phyloP scores from a whole-genome alignment of 2,888 invertebrate species.

The Drosophila pseudotakahashii region DNA sequence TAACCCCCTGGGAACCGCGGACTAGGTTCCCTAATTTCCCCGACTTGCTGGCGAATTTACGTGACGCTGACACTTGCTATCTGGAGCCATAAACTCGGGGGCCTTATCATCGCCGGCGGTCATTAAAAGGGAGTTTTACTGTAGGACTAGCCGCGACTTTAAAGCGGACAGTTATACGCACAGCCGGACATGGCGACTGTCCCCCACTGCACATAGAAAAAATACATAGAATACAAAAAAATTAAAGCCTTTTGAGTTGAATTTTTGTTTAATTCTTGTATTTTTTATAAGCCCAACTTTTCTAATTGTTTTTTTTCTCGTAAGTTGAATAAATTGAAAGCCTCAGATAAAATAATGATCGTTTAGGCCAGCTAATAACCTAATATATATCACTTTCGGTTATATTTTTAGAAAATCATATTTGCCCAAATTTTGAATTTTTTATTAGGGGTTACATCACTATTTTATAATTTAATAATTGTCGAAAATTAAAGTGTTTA shows the following conservation, averaged over 20 bases:
- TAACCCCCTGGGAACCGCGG: constrained; percentile 37
- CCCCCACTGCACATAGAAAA: constrained; percentile 11
- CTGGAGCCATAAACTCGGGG: constrained; percentile 76
- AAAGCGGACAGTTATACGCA: constrained; percentile 64
- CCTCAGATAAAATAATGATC: no score
- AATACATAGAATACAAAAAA: neutral
- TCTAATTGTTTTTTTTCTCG: no score
- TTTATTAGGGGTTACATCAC: no score
- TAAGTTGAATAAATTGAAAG: no score
- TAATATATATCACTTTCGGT: no score
- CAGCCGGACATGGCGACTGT: constrained; percentile 55
- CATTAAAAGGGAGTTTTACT: constrained; percentile 82
- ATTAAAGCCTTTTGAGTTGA: neutral
- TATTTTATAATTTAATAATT: no score
- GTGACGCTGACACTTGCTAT: constrained; percentile 82
- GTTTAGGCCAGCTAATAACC: no score
- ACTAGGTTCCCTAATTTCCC: constrained; percentile 31
- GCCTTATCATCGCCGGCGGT: constrained; percentile 75
- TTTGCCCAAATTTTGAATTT: no score
- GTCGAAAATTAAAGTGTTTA: no score
- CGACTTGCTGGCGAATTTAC: constrained; percentile 51
- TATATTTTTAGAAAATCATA: no score
- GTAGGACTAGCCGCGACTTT: constrained; percentile 51
- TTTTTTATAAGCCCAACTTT: neutral
- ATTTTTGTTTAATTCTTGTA: neutral